Base-by-base conservation (phyloP, 2,797 vertebrate genomes). In the Arvicola amphibius region DNA sequence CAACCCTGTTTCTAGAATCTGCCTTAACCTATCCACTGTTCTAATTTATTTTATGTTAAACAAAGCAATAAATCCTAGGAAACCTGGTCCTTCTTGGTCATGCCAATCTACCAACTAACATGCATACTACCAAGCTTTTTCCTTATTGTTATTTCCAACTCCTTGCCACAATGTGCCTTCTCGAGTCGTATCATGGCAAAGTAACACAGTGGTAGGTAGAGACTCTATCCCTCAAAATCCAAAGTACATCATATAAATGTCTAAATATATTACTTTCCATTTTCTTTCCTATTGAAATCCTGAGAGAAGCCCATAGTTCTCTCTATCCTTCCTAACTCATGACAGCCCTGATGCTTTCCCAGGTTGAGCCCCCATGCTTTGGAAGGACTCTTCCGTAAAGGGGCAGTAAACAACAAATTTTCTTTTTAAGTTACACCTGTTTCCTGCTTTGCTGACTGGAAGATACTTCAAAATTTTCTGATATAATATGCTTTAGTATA, bases 261-360 rank as follows among this genome's bases (percentile, higher is more conserved):
- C 37, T 48, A 5, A 32, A 43, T 76, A 59, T 4, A 5, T n/a
- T n/a, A 46, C 1, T 10, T 34, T 3, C 0, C 0, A 11, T 6
- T 14, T 69, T 69, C 2, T 59, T 81, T 88, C 25, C 29, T 37
- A 56, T 8, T 21, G 8, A 88, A 77, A 61, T 4, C 29, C 21
- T 5, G 1, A n/a, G 85, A 43, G 10, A 2, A 40, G 2, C 4
- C 40, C n/a, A 37, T 25, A 27, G 5, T 67, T n/a, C 3, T 10
- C 4, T 1, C 8, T 69, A 1, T 63, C 21, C 0, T 63, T 91
- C 67, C 6, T 48, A 32, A 21, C 34, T 80, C 25, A 74, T 61
- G 23, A 78, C 4, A 40, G 40, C 5, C 2, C 1, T 37, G 13
- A 9, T 53, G 25, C 5, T 61, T n/a, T 91, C 17, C 23, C 2